Base-by-base conservation (phyloP, 2,888 invertebrate species). In the Xanthostigma xanthostigma region DNA sequence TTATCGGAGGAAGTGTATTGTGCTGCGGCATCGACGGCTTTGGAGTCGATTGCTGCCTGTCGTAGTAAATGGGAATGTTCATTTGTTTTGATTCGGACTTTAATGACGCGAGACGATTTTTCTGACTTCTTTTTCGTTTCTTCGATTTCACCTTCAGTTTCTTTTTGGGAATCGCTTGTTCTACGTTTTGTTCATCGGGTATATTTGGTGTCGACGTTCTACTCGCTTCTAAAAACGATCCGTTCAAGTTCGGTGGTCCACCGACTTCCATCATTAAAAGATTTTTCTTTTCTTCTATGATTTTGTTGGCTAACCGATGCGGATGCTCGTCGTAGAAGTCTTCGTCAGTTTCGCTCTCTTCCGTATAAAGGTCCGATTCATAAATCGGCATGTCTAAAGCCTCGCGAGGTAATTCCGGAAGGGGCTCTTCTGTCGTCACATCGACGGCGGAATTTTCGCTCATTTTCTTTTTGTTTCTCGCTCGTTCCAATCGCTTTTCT, bases 271-370 rank as follows among this genome's bases (percentile, higher is more conserved):
- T 66, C 61, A 83, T 63, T 47, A 84, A 62, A 54, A 81, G 80
- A 55, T 80, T 81, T 4, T 84, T 76, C 62, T 87, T 88, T 59
- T 87, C 84, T 10, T 79, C 80, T 44, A 85, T 64, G 47, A 85
- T 57, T 61, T 85, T 84, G 54, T 75, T 82, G 2, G 84, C 85
- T 51, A 83, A 64, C 58, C 74, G 74, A 57, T 87, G 85, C 0
- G 89, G 89, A 64, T 87, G 78, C 58, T 85, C 78, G 61, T 90
- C 89, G 62, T 89, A 90, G 64, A 89, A 89, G 56, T 89, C 89
- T 68, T 89, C 89, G 63, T 89, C 89, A 0, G 88, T 88, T 53
- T 86, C 86, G 44, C 86, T 83, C 64, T 89, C 84, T 12, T 84
- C 81, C 0, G 90, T 90, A 56, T 89, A 88, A 45, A 90, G 71